phyloP scores from a whole-genome alignment of 2,113 vertebrate species.

The Mirounga angustirostris region DNA sequence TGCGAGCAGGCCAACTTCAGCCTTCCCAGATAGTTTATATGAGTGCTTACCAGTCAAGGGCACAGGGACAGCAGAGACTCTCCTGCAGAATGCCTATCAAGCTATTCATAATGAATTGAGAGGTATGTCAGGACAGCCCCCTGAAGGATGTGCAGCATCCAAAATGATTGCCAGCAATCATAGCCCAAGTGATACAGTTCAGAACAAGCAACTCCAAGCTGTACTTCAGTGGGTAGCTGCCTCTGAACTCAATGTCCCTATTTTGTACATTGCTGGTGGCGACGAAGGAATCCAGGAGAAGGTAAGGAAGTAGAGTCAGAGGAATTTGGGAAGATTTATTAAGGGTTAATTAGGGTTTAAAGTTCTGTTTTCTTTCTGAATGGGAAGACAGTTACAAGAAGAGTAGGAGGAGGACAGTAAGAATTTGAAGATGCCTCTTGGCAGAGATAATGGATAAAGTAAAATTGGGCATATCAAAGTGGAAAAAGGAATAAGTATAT shows the following conservation, averaged over 20 bases:
- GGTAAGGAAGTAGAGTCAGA: constrained; percentile 69
- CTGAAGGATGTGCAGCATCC: constrained; percentile 48
- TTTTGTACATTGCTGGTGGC: constrained; percentile 76
- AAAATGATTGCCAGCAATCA: constrained; percentile 79
- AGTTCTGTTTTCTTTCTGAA: constrained; percentile 24
- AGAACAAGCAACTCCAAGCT: constrained; percentile 81
- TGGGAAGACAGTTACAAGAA: background rate
- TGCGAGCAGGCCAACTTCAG: constrained; percentile 13
- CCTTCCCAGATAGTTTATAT: constrained; percentile 56
- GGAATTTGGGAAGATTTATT: background rate
- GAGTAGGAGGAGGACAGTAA: background rate
- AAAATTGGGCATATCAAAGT: background rate
- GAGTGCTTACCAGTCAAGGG: constrained; percentile 72
- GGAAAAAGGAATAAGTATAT: background rate
- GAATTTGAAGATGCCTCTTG: background rate
- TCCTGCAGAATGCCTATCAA: constrained; percentile 79
- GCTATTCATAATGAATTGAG: constrained; percentile 72
- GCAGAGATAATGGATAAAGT: background rate
- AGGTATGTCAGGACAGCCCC: constrained; percentile 30
- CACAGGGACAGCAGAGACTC: constrained; percentile 60
- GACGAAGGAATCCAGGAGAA: constrained; percentile 83
- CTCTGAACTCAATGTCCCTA: constrained; percentile 80
- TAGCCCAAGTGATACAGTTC: constrained; percentile 66
- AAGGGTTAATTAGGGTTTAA: background rate
- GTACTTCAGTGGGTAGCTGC: constrained; percentile 82